These are phyloP conservation scores for Ephestia elutella DNA, from an alignment of 1,140 invertebrate species.

Conservation along the genomic window DNA sequence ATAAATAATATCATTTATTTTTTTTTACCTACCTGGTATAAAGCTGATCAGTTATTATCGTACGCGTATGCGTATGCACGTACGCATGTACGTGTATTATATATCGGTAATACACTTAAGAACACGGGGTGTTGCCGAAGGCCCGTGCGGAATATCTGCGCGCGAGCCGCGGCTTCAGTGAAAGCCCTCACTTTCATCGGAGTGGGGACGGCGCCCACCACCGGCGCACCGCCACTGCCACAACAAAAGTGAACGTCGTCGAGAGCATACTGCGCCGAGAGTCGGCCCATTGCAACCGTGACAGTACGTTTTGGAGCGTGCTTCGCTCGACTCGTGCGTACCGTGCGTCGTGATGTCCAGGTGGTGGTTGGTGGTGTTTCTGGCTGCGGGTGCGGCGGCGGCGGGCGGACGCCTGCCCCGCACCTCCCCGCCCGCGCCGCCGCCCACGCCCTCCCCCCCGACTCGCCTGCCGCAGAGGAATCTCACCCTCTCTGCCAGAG, in stretches of 20 bases:
- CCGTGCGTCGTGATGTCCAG: conserved; percentile 51
- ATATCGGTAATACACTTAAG: no score
- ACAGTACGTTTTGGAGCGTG: conserved; percentile 42
- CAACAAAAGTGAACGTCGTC: conserved; percentile 62
- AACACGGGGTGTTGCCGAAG: background rate
- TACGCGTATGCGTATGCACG: no score
- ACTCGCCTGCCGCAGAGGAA: conserved; percentile 53
- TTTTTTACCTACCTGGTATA: no score
- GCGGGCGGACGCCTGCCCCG: conserved; percentile 56
- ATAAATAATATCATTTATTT: no score
- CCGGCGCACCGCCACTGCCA: conserved; percentile 25
- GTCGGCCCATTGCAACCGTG: conserved; percentile 43
- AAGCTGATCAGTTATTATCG: no score
- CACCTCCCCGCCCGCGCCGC: conserved; percentile 43
- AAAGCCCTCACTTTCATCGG: conserved; percentile 66
- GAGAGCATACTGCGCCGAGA: conserved; percentile 37
- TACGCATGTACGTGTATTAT: no score
- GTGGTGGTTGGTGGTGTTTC: conserved; percentile 54
- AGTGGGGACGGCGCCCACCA: conserved; percentile 43
- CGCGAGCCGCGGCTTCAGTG: conserved; percentile 30
- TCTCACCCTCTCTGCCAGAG: conserved; percentile 54
- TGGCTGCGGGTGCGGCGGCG: conserved; percentile 47
- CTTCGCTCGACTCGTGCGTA: conserved; percentile 41
- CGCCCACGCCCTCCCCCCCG: conserved; percentile 28
- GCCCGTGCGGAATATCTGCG: background rate